phyloP scores from a whole-genome alignment of 2,113 vertebrate species.

The Dicaeum eximium region DNA sequence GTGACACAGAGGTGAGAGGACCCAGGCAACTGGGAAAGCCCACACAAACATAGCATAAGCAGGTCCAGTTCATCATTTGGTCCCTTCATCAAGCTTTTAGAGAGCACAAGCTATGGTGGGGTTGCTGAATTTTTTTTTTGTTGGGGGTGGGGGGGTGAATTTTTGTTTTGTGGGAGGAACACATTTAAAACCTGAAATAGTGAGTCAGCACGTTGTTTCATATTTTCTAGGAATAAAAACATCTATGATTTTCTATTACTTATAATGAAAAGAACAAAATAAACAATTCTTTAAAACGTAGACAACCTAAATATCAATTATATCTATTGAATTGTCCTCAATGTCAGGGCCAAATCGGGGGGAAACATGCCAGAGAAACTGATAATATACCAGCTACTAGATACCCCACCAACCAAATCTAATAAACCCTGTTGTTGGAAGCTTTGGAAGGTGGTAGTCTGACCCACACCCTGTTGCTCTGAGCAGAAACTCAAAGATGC shows the following conservation, averaged over 20 bases:
- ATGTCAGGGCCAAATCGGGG: background rate
- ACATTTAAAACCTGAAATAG: background rate
- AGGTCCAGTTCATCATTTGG: background rate
- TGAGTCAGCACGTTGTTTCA: background rate
- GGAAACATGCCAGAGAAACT: background rate
- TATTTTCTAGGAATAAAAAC: background rate
- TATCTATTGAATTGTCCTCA: background rate
- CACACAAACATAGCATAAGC: background rate
- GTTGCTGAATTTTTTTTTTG: background rate
- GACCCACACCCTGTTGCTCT: background rate
- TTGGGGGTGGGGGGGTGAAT: rapidly evolving
- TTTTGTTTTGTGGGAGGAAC: background rate
- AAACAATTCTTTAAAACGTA: background rate
- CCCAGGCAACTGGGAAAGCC: background rate
- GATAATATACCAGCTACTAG: background rate
- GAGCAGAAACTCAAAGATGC: background rate
- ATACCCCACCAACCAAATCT: background rate
- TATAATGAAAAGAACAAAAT: background rate
- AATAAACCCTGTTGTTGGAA: background rate
- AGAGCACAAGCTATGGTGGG: background rate
- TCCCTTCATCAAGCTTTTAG: background rate
- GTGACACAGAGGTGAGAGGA: background rate
- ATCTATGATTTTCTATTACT: background rate
- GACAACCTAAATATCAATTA: rapidly evolving
- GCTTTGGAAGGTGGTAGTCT: background rate